Conservation (phyloP, 2,113 vertebrate genomes). For the Coracopsis vasa region DNA sequence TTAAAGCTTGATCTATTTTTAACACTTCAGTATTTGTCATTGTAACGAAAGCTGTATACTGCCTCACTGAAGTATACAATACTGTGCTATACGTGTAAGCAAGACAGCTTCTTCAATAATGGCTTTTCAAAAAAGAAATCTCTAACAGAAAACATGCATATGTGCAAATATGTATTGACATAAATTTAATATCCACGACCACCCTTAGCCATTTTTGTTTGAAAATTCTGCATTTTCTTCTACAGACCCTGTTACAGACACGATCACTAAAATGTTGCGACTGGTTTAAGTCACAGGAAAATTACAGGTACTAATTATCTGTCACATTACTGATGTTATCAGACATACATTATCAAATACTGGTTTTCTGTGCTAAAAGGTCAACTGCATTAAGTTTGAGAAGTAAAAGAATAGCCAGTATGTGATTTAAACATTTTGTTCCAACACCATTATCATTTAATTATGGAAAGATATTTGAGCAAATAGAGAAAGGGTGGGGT, state of each 20-base stretch:
- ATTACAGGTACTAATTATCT: background rate
- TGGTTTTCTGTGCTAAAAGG: background rate
- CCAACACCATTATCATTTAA: background rate
- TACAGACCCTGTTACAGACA: background rate
- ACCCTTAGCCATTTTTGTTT: background rate
- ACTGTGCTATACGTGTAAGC: background rate
- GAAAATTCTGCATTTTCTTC: background rate
- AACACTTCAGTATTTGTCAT: slow-evolving; percentile 63
- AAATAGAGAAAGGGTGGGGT: background rate
- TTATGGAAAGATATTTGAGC: background rate
- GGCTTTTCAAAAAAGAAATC: background rate
- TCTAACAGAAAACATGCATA: background rate
- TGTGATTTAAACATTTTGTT: background rate
- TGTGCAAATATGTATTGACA: fast-evolving
- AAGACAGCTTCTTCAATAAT: background rate
- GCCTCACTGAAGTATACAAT: background rate
- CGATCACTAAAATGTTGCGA: background rate
- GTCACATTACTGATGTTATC: background rate
- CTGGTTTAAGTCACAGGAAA: background rate
- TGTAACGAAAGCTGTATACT: slow-evolving; percentile 1
- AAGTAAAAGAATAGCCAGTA: background rate
- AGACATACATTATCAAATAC: background rate
- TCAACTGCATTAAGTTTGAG: background rate
- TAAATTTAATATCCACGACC: background rate
- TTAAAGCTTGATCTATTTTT: slow-evolving; percentile 85